Evolutionary conservation across 2,888 invertebrate species (phyloP), one percentile per base, ranked within the genome.

Genomic region (Brachypterus glaber): DNA sequence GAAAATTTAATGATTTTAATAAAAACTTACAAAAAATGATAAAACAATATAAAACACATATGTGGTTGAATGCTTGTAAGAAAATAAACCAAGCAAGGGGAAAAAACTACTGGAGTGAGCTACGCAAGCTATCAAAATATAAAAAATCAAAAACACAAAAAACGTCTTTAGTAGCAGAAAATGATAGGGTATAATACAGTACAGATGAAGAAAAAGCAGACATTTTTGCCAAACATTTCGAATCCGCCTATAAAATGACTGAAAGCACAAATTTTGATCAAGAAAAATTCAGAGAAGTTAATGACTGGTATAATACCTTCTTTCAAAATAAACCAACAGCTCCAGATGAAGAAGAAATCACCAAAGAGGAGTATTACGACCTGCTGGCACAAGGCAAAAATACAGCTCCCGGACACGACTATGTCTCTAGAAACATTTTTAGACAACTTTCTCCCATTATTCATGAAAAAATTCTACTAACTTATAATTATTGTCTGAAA

Each of bases 1-100:
- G 17, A 32, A 4, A 25, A 1, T 8, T 33, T 2, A 37, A 33
- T 17, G 5, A 18, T 17, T 17, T 17, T 11, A 37, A 37, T 13
- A 37, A 26, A 16, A 37, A 17, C 7, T 29, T 37, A 2, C 33
- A 37, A 4, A 1, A 4, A 4, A 37, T 37, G 37, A 33, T 37
- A 17, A 17, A 27, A 17, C 37, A 37, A 21, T 37, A 27, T 25
- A 26, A 18, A 33, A 29, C 26, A 26, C 17, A 35, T 18, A 34
- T 24, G 4, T 35, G 35, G 29, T 17, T 17, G 9, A 17, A 17
- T 3, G 27, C 29, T 7, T 35, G 30, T 11, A 9, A 30, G 3
- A 30, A 30, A 17, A 35, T 32, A 5, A 32, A 36, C 30, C 18
- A 17, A 7, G 11, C 9, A 3, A 30, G 15, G 30, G 30, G 30